Evolutionary conservation across 2,888 invertebrate genomes (phyloP), one percentile per base, ranked within the genome.

Genomic region (Catocala nupta): DNA sequence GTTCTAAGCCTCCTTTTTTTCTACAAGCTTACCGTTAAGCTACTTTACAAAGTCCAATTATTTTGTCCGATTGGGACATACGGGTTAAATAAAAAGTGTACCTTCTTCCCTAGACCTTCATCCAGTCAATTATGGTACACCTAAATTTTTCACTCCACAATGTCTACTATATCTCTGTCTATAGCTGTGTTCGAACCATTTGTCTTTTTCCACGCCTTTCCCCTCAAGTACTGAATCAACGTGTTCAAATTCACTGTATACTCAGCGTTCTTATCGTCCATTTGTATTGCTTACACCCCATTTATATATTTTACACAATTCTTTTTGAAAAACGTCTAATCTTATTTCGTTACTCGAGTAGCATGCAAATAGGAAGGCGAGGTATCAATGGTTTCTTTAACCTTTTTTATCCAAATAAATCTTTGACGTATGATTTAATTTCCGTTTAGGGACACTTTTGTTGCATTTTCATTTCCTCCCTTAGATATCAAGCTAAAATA

Each of bases 221-320:
- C 70, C 72, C 73, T 73, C 71, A 81, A 83, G 81, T 80, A 80
- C 76, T 80, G 78, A 81, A 83, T 84, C 83, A 84, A 83, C 82
- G 78, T 82, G 80, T 80, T 81, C 74, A 81, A 85, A 84, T 84
- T 81, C 81, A 81, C 78, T 80, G 80, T 83, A 81, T 80, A 80
- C 76, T 77, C 65, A 56, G 65, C 57, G 70, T 76, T 82, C 76
- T 82, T 83, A 86, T 83, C 81, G 73, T 73, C 77, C 74, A 85
- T 86, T 86, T 83, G 82, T 86, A 86, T 85, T 84, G 78, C 70
- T 81, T 81, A 78, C 80, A 75, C 80, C 68, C 76, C 78, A 80
- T 84, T 83, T 81, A 75, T 77, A 77, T 74, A 73, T 76, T 75
- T 79, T 75, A 75, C 73, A 73, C 73, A 75, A 75, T 74, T 75